Base-by-base conservation (phyloP, 2,888 invertebrate species). In the Agonopterix alstromeriana region DNA sequence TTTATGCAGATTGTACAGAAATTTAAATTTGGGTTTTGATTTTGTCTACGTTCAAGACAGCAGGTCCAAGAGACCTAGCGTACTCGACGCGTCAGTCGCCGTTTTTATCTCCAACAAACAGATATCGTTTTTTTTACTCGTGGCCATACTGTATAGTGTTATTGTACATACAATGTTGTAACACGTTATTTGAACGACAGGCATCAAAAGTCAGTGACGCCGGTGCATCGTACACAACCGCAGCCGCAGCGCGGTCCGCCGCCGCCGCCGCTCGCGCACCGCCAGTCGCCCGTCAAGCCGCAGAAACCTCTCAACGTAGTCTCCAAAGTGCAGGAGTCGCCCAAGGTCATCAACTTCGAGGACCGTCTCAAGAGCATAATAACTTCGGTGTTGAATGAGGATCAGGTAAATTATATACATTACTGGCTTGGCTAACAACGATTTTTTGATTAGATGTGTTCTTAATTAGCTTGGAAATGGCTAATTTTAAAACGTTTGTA, bases 321-420 rank as follows among this genome's bases (percentile, higher is more conserved):
- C 52, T 60, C 76, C 59, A 89, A 91, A 66, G 89, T 90, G 46
- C 93, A 94, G 67, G 95, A 95, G 76, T 94, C 96, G n/a, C 95
- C 95, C 1, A 92, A 94, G 68, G 93, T 94, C 53, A 94, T 95
- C 48, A 96, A 97, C 77, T 97, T 97, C 75, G 97, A 97, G 77
- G 97, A 97, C 79, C 90, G 97, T 27, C 89, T 96, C 42, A 95
- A 96, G 82, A 95, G 94, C 70, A 95, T 96, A 53, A 96, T 96
- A 54, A 95, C 95, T 2, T 94, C 94, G 2, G 96, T 95, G 47
- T 82, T 97, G 38, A 97, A 97, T 74, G 96, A 97, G 74, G 96
- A 96, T 73, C 94, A 94, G 67, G 88, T 45, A 14, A 14, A 36
- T 36, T 46, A 3, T 40, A 27, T 42, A 11, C 27, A 2, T 5